phyloP scores from a whole-genome alignment of 2,888 invertebrate genomes.

The Stenodera caucasica region DNA sequence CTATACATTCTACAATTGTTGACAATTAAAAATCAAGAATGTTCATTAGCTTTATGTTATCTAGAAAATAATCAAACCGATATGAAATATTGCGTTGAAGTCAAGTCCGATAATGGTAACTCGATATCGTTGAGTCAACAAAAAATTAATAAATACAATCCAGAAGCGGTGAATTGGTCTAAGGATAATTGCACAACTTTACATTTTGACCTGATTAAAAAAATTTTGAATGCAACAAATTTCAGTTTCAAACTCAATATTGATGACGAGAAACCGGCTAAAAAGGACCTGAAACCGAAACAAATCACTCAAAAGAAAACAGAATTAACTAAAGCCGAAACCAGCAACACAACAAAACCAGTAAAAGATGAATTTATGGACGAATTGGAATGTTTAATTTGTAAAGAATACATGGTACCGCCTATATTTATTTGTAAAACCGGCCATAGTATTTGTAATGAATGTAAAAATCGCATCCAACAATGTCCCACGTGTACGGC shows the following conservation, averaged over 20 bases:
- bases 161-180: background rate
- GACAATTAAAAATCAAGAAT: background rate
- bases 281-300: background rate
- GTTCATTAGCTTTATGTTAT: background rate
- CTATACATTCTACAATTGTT: background rate
- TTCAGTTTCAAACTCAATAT: background rate
- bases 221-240: background rate
- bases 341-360: background rate
- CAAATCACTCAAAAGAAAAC: constrained; percentile 8
- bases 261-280: background rate
- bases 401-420: constrained; percentile 38
- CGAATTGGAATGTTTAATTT: constrained; percentile 40
- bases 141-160: background rate
- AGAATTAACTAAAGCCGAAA: background rate
- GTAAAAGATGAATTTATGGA: constrained; percentile 34
- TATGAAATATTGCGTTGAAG: background rate
- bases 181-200: background rate
- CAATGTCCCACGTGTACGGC: constrained; percentile 35
- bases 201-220: background rate
- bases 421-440: constrained; percentile 38
- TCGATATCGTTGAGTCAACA: background rate
- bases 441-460: constrained; percentile 39
- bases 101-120: background rate
- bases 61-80: background rate
- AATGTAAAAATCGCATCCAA: constrained; percentile 31